Base-by-base conservation (phyloP, 2,888 invertebrate species). In the Spicauda simplicius region DNA sequence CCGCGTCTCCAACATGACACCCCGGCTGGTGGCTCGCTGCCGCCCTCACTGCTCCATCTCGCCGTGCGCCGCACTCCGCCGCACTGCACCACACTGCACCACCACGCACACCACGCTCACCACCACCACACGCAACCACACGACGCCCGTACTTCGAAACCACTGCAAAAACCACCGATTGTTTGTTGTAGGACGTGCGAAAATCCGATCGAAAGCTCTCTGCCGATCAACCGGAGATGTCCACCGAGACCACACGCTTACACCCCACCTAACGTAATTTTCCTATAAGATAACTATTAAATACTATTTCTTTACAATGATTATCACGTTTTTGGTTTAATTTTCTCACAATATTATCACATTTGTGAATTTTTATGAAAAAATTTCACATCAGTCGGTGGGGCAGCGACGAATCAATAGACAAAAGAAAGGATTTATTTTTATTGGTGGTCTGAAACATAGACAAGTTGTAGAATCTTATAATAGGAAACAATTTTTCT, bases 1-100 rank as follows among this genome's bases (percentile, higher is more conserved):
- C 94, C 96, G 95, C 94, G 95, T 95, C 91, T 95, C 95, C 95
- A 95, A 94, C 95, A 95, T 95, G 94, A 94, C 95, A 94, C 93
- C 91, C 82, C 83, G 82, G 77, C 79, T 73, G 72, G 71, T 78
- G 73, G 82, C 82, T 80, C 81, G 77, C 80, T 77, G 76, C 77
- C 76, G 76, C 76, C 81, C 79, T 89, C 83, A 88, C 86, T 83
- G 82, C 81, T 86, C 84, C 91, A 91, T 91, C 75, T 74, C 81
- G 74, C 73, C 73, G 70, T 76, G 74, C 82, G 75, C 73, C 74
- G 71, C 78, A 76, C 77, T 74, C 73, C 75, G 79, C 80, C 76
- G 78, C 85, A 83, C 83, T 82, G 80, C 83, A 87, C 85, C 79
- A 76, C 80, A 74, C 77, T 82, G 80, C 83, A 84, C 82, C 77